phyloP scores from a whole-genome alignment of 2,888 invertebrate genomes.

The Chrysolina americana region DNA sequence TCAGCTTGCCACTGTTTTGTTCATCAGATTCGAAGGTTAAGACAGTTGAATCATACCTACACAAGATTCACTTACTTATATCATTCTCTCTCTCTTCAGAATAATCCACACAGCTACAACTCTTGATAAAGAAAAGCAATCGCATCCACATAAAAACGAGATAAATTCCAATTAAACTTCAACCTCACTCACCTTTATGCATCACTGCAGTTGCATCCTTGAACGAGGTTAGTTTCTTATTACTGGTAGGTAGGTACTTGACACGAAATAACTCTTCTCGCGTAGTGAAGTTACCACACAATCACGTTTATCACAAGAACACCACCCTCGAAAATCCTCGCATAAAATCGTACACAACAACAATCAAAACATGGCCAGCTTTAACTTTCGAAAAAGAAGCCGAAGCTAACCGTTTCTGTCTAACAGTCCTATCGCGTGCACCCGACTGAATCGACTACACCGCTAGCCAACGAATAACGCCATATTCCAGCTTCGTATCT shows the following conservation, averaged over 20 bases:
- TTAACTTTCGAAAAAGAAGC: neutral
- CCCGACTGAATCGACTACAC: neutral
- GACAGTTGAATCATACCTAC: too few species aligned
- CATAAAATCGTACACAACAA: neutral
- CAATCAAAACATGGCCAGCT: constrained; percentile 6
- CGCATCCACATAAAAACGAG: neutral
- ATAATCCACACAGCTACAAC: neutral
- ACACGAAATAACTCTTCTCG: neutral
- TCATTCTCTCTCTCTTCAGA: too few species aligned
- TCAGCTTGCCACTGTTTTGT: too few species aligned
- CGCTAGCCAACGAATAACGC: constrained; percentile 10
- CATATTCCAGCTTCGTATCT: constrained; percentile 15
- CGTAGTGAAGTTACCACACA: neutral
- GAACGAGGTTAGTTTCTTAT: constrained; percentile 9
- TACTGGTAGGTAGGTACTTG: neutral
- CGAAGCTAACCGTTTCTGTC: constrained; percentile 18
- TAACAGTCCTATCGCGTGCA: constrained; percentile 1
- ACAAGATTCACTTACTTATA: too few species aligned
- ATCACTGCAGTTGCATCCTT: constrained; percentile 19
- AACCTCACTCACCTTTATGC: constrained; percentile 22
- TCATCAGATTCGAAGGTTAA: too few species aligned
- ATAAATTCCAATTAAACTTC: neutral
- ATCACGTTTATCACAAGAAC: neutral
- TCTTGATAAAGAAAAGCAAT: neutral
- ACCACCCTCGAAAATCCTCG: neutral